phyloP scores from a whole-genome alignment of 2,113 vertebrate genomes.

The Lichenostomus cassidix region DNA sequence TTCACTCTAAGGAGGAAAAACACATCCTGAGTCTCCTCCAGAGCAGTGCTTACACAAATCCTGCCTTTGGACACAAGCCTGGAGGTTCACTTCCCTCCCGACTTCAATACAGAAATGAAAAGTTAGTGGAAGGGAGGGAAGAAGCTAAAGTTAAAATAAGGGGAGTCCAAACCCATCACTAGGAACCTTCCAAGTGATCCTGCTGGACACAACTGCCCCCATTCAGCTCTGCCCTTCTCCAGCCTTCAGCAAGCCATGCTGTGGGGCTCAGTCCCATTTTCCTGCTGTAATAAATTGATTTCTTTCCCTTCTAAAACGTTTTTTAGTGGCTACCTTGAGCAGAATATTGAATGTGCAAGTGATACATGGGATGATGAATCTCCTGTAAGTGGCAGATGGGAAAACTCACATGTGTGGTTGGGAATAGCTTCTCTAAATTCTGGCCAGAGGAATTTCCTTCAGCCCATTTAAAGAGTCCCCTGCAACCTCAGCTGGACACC shows the following conservation, averaged over 20 bases:
- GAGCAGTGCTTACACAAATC: not conserved
- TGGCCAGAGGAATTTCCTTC: not conserved
- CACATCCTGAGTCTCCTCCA: not conserved
- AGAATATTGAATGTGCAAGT: rapidly evolving
- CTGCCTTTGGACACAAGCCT: not conserved
- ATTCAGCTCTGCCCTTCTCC: not conserved
- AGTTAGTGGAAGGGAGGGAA: not conserved
- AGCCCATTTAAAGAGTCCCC: not conserved
- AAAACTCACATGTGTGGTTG: not conserved
- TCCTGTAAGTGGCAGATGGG: not conserved
- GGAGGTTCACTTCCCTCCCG: not conserved
- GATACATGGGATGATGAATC: rapidly evolving
- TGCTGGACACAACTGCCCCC: rapidly evolving
- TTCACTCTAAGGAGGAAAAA: rapidly evolving
- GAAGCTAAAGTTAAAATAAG: rapidly evolving
- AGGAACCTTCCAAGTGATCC: rapidly evolving
- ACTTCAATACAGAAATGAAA: not conserved
- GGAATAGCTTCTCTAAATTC: not conserved
- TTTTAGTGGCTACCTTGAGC: not conserved
- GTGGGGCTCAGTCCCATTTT: not conserved
- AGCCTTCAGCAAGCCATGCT: not conserved
- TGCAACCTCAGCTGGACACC: not conserved
- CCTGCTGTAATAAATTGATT: rapidly evolving
- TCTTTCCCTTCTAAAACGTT: not conserved
- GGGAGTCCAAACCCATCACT: not conserved